Evolutionary conservation across 2,888 invertebrate genomes (phyloP).

Genomic region (Hymenopus coronatus): DNA sequence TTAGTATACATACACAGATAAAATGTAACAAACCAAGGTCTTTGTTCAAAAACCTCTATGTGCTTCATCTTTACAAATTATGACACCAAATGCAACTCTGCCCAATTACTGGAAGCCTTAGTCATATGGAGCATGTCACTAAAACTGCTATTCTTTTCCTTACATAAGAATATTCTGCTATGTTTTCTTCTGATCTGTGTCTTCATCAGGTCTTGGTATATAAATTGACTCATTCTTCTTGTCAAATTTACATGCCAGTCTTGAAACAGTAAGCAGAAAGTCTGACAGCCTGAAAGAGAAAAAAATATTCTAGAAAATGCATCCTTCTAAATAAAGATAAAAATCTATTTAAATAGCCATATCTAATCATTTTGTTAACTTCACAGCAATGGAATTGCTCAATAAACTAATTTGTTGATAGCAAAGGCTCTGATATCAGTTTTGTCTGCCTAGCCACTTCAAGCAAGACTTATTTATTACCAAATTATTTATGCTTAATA

Average conservation of each 20-base stretch:
- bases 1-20: not conserved
- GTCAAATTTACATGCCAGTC: slow-evolving; percentile 63
- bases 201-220: slow-evolving; percentile 49
- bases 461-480: too few species aligned
- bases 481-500: too few species aligned
- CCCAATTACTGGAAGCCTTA: not conserved
- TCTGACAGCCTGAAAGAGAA: slow-evolving; percentile 54
- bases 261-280: slow-evolving; percentile 63
- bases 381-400: too few species aligned
- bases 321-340: too few species aligned
- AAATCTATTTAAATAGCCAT: too few species aligned
- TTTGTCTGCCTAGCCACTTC: too few species aligned
- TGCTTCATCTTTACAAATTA: not conserved
- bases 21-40: not conserved
- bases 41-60: not conserved
- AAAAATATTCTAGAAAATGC: not conserved
- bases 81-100: not conserved
- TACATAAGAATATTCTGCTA: not conserved
- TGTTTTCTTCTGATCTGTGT: slow-evolving; percentile 1
- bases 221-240: slow-evolving; percentile 64
- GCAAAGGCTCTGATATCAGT: too few species aligned
- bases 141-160: not conserved
- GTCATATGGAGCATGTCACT: not conserved
- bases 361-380: too few species aligned
- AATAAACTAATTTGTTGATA: too few species aligned